Percentiles rank a stretch among this genome's conserved stretches.
phyloP scores from a whole-genome alignment of 1,140 invertebrate genomes.

The Dryas iulia region DNA sequence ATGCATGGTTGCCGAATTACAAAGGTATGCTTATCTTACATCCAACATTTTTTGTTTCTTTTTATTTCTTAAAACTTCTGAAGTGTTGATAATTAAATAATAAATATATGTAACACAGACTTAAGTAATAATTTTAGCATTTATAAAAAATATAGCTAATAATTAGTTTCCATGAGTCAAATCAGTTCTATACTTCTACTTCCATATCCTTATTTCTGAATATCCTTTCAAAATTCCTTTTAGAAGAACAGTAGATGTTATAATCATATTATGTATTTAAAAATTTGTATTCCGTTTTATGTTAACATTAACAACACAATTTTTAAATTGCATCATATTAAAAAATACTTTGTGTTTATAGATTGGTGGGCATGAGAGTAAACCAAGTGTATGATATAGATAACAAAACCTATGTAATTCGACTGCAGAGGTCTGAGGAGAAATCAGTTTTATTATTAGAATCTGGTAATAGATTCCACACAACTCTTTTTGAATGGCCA shows the following conservation, averaged over 20 bases:
- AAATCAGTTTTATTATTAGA: constrained; percentile 95
- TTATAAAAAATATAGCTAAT: too few relatives aligned
- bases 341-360: constrained; percentile 56
- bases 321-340: background rate
- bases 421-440: constrained; percentile 89
- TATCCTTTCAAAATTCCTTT: too few relatives aligned
- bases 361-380: constrained; percentile 94
- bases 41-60: background rate
- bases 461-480: constrained; percentile 96
- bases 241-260: too few relatives aligned
- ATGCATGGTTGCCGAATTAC: constrained; percentile 91
- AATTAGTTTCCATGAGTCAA: too few relatives aligned
- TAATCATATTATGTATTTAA: too few relatives aligned
- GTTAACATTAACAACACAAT: background rate
- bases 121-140: constrained; percentile 6
- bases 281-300: too few relatives aligned
- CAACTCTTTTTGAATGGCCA: constrained; percentile 98
- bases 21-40: constrained; percentile 82
- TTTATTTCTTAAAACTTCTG: background rate
- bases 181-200: too few relatives aligned
- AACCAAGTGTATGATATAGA: constrained; percentile 99
- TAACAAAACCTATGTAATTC: constrained; percentile 97
- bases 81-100: background rate
- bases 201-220: too few relatives aligned
- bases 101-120: too few relatives aligned